phyloP scores from a whole-genome alignment of 2,113 vertebrate genomes.

The Phaethon lepturus region DNA sequence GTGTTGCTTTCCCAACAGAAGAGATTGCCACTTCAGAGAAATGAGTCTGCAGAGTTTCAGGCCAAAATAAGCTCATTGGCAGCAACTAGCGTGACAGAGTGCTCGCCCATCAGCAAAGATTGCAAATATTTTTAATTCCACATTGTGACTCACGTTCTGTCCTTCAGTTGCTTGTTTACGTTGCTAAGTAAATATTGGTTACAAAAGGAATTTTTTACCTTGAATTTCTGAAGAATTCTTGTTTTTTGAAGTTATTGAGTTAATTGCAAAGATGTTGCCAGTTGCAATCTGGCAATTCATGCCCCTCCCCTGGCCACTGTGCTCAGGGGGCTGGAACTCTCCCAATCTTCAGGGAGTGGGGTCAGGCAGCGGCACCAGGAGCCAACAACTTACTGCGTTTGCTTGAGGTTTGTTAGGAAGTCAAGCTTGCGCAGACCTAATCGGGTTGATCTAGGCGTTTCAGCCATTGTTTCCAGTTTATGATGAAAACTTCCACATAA shows the following conservation, averaged over 20 bases:
- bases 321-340: neutral
- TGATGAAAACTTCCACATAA: accelerated
- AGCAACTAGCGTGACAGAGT: neutral
- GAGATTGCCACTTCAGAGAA: neutral
- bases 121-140: neutral
- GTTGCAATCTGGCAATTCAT: neutral
- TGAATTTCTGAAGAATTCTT: neutral
- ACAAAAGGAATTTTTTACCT: neutral
- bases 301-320: neutral
- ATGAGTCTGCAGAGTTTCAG: neutral
- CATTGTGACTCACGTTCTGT: neutral
- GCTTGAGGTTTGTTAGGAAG: neutral
- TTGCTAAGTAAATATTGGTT: neutral
- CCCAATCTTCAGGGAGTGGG: neutral
- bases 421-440: neutral
- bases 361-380: neutral
- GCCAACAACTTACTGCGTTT: neutral
- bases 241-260: neutral
- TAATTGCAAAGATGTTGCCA: neutral
- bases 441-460: neutral
- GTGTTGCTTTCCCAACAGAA: neutral
- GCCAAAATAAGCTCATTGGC: neutral
- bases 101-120: neutral
- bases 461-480: neutral
- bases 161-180: neutral